Conservation (phyloP, 2,888 invertebrate genomes). For the Standfussiana lucernea region DNA sequence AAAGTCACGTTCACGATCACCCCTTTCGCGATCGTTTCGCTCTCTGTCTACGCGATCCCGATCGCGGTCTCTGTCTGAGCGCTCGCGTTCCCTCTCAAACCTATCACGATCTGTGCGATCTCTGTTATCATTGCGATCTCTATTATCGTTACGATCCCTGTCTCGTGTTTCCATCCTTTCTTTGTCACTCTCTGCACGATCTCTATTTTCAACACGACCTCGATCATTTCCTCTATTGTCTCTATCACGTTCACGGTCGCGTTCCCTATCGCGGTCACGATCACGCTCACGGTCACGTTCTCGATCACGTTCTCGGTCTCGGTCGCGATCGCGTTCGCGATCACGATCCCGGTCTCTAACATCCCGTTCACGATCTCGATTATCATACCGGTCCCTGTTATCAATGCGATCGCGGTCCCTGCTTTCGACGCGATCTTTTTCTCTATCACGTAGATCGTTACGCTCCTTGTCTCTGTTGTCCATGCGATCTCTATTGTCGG, state of each 20-base stretch:
- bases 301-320: constrained; percentile 78
- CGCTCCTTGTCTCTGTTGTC: constrained; percentile 82
- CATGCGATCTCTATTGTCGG: constrained; percentile 75
- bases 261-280: constrained; percentile 64
- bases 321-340: constrained; percentile 65
- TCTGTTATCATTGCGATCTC: constrained; percentile 67
- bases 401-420: constrained; percentile 83
- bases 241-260: constrained; percentile 78
- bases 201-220: constrained; percentile 74
- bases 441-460: constrained; percentile 73
- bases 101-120: constrained; percentile 76
- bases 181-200: constrained; percentile 69
- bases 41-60: constrained; percentile 72
- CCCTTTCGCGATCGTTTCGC: constrained; percentile 77
- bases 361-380: constrained; percentile 72
- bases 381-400: constrained; percentile 76
- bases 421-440: constrained; percentile 66
- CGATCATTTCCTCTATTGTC: constrained; percentile 59
- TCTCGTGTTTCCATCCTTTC: constrained; percentile 63
- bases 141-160: constrained; percentile 81
- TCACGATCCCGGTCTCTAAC: constrained; percentile 71
- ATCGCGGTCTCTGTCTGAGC: constrained; percentile 76
- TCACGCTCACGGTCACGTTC: constrained; percentile 86
- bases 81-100: constrained; percentile 74
- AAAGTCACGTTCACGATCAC: constrained; percentile 80